These are phyloP conservation scores for Cisticola juncidis DNA, from an alignment of 2,113 vertebrate genomes.

Conservation along the genomic window DNA sequence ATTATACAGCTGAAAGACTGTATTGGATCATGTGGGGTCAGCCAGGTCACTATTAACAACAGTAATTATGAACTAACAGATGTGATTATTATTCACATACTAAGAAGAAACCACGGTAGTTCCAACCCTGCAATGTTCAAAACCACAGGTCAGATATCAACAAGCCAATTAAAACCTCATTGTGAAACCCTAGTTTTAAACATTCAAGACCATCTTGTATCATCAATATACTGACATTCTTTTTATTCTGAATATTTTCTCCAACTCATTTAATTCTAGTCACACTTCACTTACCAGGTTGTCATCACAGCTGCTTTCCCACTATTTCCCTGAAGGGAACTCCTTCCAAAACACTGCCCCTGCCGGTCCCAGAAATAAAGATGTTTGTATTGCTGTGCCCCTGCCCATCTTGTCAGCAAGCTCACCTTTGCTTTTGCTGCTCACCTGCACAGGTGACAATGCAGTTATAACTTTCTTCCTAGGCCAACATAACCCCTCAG, in stretches of 20 bases:
- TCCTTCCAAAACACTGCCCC: not conserved
- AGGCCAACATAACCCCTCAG: not conserved
- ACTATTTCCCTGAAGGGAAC: not conserved
- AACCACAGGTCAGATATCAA: not conserved
- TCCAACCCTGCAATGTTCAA: not conserved
- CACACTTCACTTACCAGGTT: not conserved
- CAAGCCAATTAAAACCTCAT: not conserved
- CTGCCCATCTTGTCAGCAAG: not conserved
- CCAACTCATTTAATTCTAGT: not conserved
- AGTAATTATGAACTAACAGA: not conserved
- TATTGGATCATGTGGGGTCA: not conserved
- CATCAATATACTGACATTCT: not conserved
- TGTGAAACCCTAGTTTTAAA: not conserved
- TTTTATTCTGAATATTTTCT: not conserved
- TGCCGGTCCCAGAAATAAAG: fast-evolving
- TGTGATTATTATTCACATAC: not conserved
- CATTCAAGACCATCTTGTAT: not conserved
- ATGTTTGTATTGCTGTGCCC: not conserved
- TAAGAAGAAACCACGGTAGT: not conserved
- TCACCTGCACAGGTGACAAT: not conserved
- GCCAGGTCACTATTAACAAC: not conserved
- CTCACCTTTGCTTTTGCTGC: not conserved
- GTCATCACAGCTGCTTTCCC: not conserved
- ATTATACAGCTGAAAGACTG: not conserved
- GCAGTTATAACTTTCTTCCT: not conserved